A percentile compares a stretch with the other conserved stretches of the same genome.
These are phyloP conservation scores for Iguana delicatissima DNA, from an alignment of 2,797 vertebrate genomes.

Conservation along the genomic window DNA sequence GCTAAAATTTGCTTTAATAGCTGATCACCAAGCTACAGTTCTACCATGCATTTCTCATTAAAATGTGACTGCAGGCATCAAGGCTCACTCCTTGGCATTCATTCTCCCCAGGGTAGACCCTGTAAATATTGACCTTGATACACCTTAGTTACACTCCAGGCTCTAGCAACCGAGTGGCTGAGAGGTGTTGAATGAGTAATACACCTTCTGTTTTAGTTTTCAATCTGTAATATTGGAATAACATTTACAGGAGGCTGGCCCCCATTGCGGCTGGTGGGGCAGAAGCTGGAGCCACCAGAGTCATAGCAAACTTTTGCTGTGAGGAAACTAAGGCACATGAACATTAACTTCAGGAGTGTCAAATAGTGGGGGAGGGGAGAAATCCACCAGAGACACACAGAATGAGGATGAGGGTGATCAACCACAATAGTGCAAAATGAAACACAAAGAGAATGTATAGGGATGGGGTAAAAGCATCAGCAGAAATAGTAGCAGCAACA, in stretches of 20 bases:
- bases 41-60: constrained; percentile 4
- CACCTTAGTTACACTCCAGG: neutral
- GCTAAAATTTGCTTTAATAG: neutral
- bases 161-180: neutral
- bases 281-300: neutral
- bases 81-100: neutral
- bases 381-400: neutral
- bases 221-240: neutral
- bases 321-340: neutral
- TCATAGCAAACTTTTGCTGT: neutral
- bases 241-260: neutral
- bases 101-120: neutral
- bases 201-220: neutral
- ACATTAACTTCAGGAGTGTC: neutral
- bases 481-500: neutral
- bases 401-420: neutral
- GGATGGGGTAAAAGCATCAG: neutral
- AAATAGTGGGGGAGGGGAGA: neutral
- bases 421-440: neutral
- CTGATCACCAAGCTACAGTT: neutral
- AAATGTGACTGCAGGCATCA: neutral
- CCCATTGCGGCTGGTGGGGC: neutral
- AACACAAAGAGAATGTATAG: too few relatives aligned
- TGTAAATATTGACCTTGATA: neutral
- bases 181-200: neutral